A percentile compares a stretch with the other conserved stretches of the same genome.
Conservation (phyloP, 1,140 invertebrate genomes). For the Agrilus planipennis region DNA sequence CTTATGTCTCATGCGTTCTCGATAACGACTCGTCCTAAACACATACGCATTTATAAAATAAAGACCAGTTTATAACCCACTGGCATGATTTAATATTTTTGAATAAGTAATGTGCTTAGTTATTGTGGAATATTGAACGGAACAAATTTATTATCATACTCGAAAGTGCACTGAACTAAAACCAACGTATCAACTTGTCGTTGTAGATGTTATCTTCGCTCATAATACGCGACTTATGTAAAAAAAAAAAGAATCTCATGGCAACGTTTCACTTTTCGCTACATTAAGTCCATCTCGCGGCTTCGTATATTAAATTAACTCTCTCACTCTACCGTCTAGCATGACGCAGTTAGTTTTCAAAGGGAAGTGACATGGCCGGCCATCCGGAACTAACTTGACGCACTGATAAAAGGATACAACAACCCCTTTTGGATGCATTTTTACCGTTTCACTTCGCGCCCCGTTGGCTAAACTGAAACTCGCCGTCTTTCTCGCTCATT, state of each 20-base stretch:
- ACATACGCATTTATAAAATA: too few species aligned
- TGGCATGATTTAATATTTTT: too few species aligned
- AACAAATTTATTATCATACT: too few species aligned
- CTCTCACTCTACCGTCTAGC: slow-evolving; percentile 9
- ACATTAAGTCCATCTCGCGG: background rate
- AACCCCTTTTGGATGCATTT: slow-evolving; percentile 10
- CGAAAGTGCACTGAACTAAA: too few species aligned
- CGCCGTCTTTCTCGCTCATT: slow-evolving; percentile 5
- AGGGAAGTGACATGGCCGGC: slow-evolving; percentile 15
- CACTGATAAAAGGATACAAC: slow-evolving; percentile 13
- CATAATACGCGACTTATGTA: background rate
- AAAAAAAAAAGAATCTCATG: background rate
- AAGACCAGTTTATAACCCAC: too few species aligned
- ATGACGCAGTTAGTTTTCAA: slow-evolving; percentile 12
- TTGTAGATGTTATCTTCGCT: too few species aligned
- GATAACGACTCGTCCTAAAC: too few species aligned
- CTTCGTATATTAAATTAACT: slow-evolving; percentile 13
- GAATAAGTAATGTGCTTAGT: too few species aligned
- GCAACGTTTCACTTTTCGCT: background rate
- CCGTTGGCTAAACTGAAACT: slow-evolving; percentile 4
- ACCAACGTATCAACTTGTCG: too few species aligned
- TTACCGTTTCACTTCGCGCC: background rate
- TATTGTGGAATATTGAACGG: too few species aligned
- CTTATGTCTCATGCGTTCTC: too few species aligned
- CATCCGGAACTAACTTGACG: slow-evolving; percentile 13